Percentiles rank a stretch among this genome's conserved stretches.
Evolutionary conservation across 2,113 vertebrate genomes (phyloP).

Genomic region (Nanger granti): DNA sequence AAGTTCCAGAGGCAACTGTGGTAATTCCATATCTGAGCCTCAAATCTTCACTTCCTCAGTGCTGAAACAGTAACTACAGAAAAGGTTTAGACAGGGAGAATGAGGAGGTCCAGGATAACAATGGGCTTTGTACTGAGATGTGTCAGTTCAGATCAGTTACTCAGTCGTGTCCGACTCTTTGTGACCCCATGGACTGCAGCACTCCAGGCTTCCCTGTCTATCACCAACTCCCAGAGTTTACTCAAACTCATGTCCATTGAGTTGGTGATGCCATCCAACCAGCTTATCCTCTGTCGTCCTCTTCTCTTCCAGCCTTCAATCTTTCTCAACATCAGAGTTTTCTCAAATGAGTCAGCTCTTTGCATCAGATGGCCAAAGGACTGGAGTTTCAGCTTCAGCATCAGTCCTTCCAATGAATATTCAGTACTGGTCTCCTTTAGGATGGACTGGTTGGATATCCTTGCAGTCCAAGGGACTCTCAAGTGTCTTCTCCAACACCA

Average conservation of each 20-base stretch:
- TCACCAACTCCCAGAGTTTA: background rate
- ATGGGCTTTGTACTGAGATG: background rate
- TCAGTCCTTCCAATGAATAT: background rate
- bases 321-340: background rate
- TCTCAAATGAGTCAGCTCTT: background rate
- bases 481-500: background rate
- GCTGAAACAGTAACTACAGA: background rate
- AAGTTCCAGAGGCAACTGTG: background rate
- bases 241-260: background rate
- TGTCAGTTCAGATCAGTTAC: background rate
- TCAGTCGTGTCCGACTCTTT: accelerated
- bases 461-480: background rate
- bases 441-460: background rate
- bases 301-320: background rate
- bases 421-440: background rate
- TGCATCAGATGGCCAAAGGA: background rate
- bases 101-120: too few species aligned
- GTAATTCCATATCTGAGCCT: background rate
- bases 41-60: background rate
- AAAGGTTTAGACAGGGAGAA: background rate
- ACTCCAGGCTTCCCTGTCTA: background rate
- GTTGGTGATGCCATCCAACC: background rate
- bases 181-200: background rate
- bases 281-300: background rate
- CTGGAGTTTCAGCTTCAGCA: background rate